Percentiles rank a stretch among this genome's conserved stretches.
phyloP scores from a whole-genome alignment of 2,797 vertebrate genomes.

The Chloroceryle inda region DNA sequence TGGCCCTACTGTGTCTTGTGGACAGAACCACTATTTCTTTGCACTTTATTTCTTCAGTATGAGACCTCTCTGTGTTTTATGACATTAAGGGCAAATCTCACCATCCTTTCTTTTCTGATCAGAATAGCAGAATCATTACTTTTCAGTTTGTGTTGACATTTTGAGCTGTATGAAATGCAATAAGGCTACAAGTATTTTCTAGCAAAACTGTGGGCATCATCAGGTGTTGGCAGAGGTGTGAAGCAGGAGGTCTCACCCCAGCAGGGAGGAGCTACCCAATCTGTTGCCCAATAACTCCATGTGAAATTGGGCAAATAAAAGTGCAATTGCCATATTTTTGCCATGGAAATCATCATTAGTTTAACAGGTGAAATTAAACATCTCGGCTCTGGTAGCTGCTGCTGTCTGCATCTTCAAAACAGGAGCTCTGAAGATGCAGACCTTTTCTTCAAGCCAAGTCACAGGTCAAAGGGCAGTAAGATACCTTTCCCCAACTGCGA shows the following conservation, averaged over 20 bases:
- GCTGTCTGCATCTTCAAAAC: not conserved
- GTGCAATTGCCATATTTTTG: not conserved
- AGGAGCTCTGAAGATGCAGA: not conserved
- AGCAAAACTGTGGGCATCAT: not conserved
- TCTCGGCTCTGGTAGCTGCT: not conserved
- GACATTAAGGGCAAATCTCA: not conserved
- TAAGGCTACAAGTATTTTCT: not conserved
- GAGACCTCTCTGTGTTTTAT: not conserved
- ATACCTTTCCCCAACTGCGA: conserved; percentile 13
- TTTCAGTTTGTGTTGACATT: not conserved
- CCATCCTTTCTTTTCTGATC: not conserved
- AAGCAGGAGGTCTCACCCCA: not conserved
- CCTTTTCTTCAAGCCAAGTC: not conserved
- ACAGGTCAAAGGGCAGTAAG: conserved; percentile 10
- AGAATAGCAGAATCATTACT: not conserved
- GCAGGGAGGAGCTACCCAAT: not conserved
- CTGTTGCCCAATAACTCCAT: not conserved
- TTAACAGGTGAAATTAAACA: not conserved
- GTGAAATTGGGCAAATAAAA: not conserved
- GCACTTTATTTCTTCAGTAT: not conserved
- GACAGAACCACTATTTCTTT: not conserved
- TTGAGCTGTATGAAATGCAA: not conserved
- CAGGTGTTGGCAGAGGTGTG: not conserved
- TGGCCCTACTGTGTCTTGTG: not conserved
- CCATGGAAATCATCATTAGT: not conserved